Evolutionary conservation across 2,113 vertebrate species (phyloP).

Genomic region (Lepus timidus): DNA sequence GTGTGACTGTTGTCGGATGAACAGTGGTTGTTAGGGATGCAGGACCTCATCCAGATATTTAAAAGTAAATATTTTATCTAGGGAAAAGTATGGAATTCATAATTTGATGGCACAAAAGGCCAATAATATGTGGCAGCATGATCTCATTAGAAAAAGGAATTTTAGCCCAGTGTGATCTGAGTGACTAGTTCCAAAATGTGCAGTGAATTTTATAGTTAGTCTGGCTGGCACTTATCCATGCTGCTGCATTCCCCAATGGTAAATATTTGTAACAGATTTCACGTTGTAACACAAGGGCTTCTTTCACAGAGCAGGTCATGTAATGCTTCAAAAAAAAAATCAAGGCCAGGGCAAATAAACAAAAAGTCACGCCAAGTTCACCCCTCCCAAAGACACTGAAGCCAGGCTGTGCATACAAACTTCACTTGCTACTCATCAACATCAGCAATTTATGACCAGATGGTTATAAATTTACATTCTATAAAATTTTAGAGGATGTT

Average conservation of each 20-base stretch:
- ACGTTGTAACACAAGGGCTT: constrained; percentile 96
- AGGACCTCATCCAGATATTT: constrained; percentile 90
- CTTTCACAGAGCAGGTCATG: constrained; percentile 95
- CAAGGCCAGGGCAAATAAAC: constrained; percentile 98
- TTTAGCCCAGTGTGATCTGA: constrained; percentile 94
- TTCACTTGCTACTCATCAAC: constrained; percentile 91
- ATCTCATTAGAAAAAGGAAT: constrained; percentile 98
- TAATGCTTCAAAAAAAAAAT: constrained; percentile 93
- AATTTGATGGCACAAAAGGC: constrained; percentile 93
- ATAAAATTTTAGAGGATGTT: constrained; percentile 93
- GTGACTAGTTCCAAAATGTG: constrained; percentile 96
- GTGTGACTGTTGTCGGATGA: constrained; percentile 80
- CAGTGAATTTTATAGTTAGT: constrained; percentile 97
- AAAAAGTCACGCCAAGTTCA: constrained; percentile 94
- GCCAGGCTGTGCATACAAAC: constrained; percentile 91
- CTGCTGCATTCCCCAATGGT: constrained; percentile 93
- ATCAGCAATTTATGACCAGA: constrained; percentile 97
- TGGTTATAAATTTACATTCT: constrained; percentile 93
- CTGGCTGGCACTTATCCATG: constrained; percentile 95
- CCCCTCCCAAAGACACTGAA: constrained; percentile 92
- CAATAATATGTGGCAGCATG: constrained; percentile 96
- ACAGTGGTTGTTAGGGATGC: constrained; percentile 85
- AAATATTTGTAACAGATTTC: constrained; percentile 99
- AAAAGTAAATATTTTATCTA: constrained; percentile 92
- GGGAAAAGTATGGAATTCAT: constrained; percentile 92